These are phyloP conservation scores for Chlamydotis undulata DNA, from an alignment of 2,113 vertebrate species.

Conservation along the genomic window DNA sequence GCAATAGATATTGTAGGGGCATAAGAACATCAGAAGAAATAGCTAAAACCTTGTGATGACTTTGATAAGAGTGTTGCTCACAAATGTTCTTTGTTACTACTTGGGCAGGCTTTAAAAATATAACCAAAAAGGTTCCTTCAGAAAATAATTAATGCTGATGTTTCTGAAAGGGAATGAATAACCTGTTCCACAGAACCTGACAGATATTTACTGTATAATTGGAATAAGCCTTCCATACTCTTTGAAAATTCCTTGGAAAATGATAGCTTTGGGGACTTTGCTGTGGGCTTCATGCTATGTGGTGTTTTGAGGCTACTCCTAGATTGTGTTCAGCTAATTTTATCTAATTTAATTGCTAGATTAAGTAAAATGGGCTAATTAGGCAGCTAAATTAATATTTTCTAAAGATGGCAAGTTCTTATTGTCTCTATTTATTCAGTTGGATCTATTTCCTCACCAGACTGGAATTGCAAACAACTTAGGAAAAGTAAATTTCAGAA, in stretches of 20 bases:
- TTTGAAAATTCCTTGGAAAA: background rate
- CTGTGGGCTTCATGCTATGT: fast-evolving
- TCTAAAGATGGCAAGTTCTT: background rate
- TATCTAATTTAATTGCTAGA: background rate
- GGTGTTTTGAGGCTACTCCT: background rate
- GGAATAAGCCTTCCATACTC: background rate
- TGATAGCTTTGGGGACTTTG: background rate
- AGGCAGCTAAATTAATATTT: background rate
- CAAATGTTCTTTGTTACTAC: background rate
- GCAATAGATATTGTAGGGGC: background rate
- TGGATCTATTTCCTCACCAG: background rate
- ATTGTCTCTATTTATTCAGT: background rate
- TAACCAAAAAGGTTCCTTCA: background rate
- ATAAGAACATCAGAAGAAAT: background rate
- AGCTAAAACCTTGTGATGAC: background rate
- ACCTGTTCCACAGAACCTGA: background rate
- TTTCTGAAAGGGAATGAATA: background rate
- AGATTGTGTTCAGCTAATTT: background rate
- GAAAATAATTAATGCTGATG: background rate
- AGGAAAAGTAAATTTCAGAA: background rate
- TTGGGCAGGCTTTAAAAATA: background rate
- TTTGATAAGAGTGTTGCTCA: background rate
- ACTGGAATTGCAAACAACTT: background rate
- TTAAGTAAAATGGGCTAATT: background rate
- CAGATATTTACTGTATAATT: background rate